Evolutionary conservation across 2,797 vertebrate species (phyloP).

Genomic region (Galaxias olidus): DNA sequence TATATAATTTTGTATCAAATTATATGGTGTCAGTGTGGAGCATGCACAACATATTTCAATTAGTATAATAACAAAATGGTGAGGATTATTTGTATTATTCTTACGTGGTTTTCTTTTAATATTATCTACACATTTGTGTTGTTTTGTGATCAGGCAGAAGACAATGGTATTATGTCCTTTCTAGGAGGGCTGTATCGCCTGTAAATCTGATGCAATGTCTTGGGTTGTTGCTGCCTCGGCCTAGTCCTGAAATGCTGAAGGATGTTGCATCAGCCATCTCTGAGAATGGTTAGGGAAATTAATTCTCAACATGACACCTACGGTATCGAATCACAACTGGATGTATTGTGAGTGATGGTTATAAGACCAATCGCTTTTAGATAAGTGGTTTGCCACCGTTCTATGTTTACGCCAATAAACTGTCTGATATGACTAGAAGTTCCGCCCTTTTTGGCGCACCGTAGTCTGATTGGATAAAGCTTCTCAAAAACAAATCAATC

Average conservation of each 20-base stretch:
- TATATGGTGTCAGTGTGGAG: too few relatives aligned
- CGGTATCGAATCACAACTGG: constrained; percentile 38
- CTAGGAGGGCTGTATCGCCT: too few relatives aligned
- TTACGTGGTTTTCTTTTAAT: too few relatives aligned
- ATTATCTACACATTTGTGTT: too few relatives aligned
- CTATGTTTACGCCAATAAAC: constrained; percentile 45
- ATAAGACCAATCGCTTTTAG: constrained; percentile 25
- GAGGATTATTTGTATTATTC: too few relatives aligned
- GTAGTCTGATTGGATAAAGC: constrained; percentile 42
- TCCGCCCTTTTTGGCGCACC: constrained; percentile 30
- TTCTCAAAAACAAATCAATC: fast-evolving
- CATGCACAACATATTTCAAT: too few relatives aligned
- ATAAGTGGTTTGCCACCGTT: fast-evolving
- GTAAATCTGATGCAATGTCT: constrained; percentile 68
- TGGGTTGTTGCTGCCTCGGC: constrained; percentile 17
- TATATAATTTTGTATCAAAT: too few relatives aligned
- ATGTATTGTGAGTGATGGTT: constrained; percentile 30
- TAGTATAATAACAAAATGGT: too few relatives aligned
- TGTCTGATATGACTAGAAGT: background rate
- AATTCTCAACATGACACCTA: constrained; percentile 37
- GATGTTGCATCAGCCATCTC: constrained; percentile 76
- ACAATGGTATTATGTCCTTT: too few relatives aligned
- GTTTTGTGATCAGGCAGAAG: too few relatives aligned
- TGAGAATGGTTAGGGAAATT: background rate
- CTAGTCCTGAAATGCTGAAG: constrained; percentile 54